Evolutionary conservation across 2,888 invertebrate species (phyloP).

Genomic region (Sinelater perroti): DNA sequence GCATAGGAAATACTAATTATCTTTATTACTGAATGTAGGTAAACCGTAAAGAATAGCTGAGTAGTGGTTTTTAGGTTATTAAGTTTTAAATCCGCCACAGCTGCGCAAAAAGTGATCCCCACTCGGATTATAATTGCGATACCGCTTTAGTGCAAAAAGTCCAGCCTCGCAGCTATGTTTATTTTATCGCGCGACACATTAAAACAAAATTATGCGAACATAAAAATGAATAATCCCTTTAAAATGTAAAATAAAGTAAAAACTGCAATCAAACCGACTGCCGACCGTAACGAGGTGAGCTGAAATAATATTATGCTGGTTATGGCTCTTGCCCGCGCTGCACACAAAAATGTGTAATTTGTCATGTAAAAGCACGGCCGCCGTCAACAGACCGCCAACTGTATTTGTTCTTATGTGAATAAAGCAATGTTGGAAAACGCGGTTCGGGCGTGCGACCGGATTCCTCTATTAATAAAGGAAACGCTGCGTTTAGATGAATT

Average conservation of each 20-base stretch:
- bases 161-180: too few species aligned
- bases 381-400: slow-evolving; percentile 6
- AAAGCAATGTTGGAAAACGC: slow-evolving; percentile 5
- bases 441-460: background rate
- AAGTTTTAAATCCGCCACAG: too few species aligned
- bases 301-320: slow-evolving; percentile 10
- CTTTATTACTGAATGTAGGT: too few species aligned
- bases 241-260: slow-evolving; percentile 18
- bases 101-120: too few species aligned
- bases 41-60: too few species aligned
- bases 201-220: slow-evolving; percentile 14
- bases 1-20: too few species aligned
- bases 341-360: slow-evolving; percentile 15
- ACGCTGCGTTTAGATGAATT: too few species aligned
- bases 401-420: slow-evolving; percentile 15
- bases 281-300: slow-evolving; percentile 7
- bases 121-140: too few species aligned
- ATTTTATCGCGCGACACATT: slow-evolving; percentile 4
- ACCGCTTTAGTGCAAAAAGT: too few species aligned
- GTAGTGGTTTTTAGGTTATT: too few species aligned
- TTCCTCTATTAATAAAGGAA: too few species aligned
- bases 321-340: slow-evolving; percentile 3
- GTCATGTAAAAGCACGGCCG: slow-evolving; percentile 12
- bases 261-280: slow-evolving; percentile 15
- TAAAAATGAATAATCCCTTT: slow-evolving; percentile 20